phyloP scores from a whole-genome alignment of 2,113 vertebrate genomes.

The Psittacara wagleri region DNA sequence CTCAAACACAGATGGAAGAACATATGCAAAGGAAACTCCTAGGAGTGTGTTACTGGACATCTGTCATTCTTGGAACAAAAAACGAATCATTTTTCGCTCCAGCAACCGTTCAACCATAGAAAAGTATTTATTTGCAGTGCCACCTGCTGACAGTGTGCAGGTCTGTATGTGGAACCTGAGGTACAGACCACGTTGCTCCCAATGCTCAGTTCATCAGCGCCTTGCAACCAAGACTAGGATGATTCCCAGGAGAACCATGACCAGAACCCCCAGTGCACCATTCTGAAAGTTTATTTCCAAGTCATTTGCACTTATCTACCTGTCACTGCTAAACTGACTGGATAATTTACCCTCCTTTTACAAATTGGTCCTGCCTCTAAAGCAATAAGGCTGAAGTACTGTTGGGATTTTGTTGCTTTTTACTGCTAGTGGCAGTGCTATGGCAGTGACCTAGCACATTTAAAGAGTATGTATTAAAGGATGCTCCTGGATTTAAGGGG shows the following conservation, averaged over 20 bases:
- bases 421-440: not conserved
- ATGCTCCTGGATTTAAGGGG: not conserved
- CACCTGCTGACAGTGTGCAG: slow-evolving; percentile 57
- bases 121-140: slow-evolving; percentile 24
- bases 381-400: not conserved
- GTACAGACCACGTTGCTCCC: fast-evolving
- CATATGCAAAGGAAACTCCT: slow-evolving; percentile 77
- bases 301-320: not conserved
- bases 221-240: not conserved
- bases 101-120: not conserved
- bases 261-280: not conserved
- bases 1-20: slow-evolving; percentile 80
- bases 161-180: not conserved
- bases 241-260: fast-evolving
- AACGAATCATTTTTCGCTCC: not conserved
- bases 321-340: not conserved
- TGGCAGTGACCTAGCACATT: not conserved
- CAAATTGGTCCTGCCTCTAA: not conserved
- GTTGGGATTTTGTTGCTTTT: not conserved
- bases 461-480: not conserved
- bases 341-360: not conserved
- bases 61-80: slow-evolving; percentile 73
- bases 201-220: not conserved
- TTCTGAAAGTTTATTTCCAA: not conserved
- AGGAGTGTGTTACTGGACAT: slow-evolving; percentile 73